Evolutionary conservation across 1,140 invertebrate species (phyloP), one percentile per base, ranked within the genome.

Genomic region (Nasonia vitripennis): DNA sequence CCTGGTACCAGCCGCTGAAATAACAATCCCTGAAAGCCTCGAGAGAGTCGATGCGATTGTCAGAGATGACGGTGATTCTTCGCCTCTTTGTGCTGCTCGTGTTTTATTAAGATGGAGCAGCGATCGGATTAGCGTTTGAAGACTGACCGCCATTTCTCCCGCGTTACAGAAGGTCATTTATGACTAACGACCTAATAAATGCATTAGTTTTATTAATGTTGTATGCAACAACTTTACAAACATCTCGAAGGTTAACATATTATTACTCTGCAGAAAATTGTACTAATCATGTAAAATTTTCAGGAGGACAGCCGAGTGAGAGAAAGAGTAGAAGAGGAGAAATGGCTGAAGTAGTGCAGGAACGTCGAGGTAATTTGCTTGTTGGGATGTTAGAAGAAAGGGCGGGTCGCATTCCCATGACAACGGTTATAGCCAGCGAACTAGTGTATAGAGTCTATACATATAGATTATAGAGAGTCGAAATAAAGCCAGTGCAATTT

Each of bases 351-450:
- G 55, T 73, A 45, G 20, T 67, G 34, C 34, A 0, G 31, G 67
- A 48, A 51, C 41, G 9, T 12, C 34, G 41, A 62, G 67, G 78
- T 81, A 85, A 85, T 85, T 85, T 75, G 78, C 83, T 81, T 68
- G 83, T 83, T 85, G 70, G 51, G 83, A 81, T 45, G 83, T 85
- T 80, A 81, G 70, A 81, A 81, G 78, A 87, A 83, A 88, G 88
- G 89, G 90, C 88, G 90, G 89, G 88, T 87, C 89, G 85, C 87
- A 90, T 91, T 89, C 90, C 91, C 91, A 91, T 91, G 91, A 91
- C 91, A 91, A 91, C 91, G 85, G 88, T 88, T 89, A 62, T n/a
- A 62, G 55, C 55, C n/a, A 20, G 55, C 55, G 20, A 62, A 62
- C 55, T 62, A 62, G 55, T 62, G 20, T n/a, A 20, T 20, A 62